A percentile compares a stretch with the other conserved stretches of the same genome.
Evolutionary conservation across 2,113 vertebrate species (phyloP).

Genomic region (Pogonocichla stellata): DNA sequence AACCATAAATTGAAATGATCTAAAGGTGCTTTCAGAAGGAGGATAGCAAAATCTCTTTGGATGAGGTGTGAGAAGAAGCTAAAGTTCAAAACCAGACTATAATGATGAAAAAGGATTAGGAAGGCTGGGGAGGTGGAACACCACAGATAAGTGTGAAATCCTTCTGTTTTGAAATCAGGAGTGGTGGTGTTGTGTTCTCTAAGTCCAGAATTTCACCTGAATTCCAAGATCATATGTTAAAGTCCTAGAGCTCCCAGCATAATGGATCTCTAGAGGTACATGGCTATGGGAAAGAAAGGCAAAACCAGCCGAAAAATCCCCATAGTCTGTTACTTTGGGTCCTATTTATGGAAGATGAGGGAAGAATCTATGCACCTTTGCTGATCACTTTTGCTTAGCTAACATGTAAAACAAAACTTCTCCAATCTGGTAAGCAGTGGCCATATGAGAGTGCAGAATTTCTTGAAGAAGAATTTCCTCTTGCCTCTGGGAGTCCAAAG

Average conservation of each 20-base stretch:
- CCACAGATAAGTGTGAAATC: background rate
- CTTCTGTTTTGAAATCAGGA: background rate
- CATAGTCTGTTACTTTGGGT: background rate
- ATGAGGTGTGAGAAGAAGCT: background rate
- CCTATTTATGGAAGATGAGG: background rate
- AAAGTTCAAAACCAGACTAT: background rate
- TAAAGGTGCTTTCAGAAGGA: background rate
- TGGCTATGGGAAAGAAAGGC: background rate
- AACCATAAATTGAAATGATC: background rate
- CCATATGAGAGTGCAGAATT: background rate
- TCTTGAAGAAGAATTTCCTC: background rate
- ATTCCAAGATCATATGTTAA: background rate
- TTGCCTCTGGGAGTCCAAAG: background rate
- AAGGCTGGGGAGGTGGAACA: rapidly evolving
- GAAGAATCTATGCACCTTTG: background rate
- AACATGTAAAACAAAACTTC: background rate
- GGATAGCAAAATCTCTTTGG: background rate
- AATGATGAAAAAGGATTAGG: background rate
- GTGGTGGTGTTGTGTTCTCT: background rate
- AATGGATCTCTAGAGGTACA: background rate
- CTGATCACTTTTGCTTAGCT: background rate
- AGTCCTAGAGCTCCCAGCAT: background rate
- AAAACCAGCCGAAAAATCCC: background rate
- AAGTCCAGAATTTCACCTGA: background rate
- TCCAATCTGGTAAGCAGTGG: background rate